A percentile compares a stretch with the other conserved stretches of the same genome.
These are phyloP conservation scores for Maccullochella peelii DNA, from an alignment of 2,113 vertebrate species.

Conservation along the genomic window DNA sequence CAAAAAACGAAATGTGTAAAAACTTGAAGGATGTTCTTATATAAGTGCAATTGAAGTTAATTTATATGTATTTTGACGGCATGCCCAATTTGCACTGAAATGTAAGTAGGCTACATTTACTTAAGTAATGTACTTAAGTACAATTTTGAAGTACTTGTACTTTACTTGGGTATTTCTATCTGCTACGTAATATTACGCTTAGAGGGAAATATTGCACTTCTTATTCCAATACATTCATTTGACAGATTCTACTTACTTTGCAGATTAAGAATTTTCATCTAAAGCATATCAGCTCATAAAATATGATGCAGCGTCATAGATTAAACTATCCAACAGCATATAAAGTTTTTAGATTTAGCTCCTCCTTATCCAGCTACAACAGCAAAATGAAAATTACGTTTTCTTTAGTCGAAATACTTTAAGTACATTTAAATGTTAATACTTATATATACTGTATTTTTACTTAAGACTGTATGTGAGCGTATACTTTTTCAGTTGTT, in stretches of 20 bases:
- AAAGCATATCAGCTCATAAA: background rate
- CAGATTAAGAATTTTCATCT: background rate
- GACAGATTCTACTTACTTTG: background rate
- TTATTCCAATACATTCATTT: background rate
- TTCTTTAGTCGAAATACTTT: too few relatives aligned
- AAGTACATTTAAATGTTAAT: background rate
- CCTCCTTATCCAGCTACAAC: background rate
- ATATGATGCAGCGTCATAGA: background rate
- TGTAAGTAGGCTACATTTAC: too few relatives aligned
- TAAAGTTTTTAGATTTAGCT: background rate
- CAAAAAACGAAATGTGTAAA: background rate
- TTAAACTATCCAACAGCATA: background rate
- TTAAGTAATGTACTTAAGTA: background rate
- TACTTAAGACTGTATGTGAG: too few relatives aligned
- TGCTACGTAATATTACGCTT: background rate
- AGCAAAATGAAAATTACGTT: background rate
- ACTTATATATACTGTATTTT: too few relatives aligned
- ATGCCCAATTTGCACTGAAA: too few relatives aligned
- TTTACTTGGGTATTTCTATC: background rate
- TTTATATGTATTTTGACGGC: background rate
- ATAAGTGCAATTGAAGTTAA: background rate
- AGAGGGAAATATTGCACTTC: background rate
- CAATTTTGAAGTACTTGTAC: background rate
- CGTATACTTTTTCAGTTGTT: too few relatives aligned
- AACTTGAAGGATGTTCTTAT: background rate